A percentile compares a stretch with the other conserved stretches of the same genome.
These are phyloP conservation scores for Desoria tigrina DNA, from an alignment of 2,888 invertebrate species.

Conservation along the genomic window DNA sequence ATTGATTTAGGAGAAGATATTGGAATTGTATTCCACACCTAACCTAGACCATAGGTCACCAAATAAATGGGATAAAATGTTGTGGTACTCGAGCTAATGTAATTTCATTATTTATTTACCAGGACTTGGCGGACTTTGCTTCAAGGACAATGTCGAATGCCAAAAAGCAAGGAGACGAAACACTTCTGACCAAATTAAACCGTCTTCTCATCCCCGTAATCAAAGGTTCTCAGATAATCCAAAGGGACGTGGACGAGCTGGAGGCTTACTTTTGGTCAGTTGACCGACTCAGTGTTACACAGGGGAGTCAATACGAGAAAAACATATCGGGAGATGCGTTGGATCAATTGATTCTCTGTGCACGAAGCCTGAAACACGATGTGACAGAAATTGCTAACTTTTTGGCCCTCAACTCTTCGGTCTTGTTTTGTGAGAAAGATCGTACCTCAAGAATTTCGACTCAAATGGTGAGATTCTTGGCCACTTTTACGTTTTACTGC, in stretches of 20 bases:
- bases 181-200: conserved; percentile 70
- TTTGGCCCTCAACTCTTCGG: conserved; percentile 45
- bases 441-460: not conserved
- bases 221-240: conserved; percentile 76
- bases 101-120: conserved; percentile 1
- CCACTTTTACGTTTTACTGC: not conserved
- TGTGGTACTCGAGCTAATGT: not conserved
- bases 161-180: conserved; percentile 65
- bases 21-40: too few species aligned
- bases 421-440: conserved; percentile 34
- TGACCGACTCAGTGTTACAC: conserved; percentile 61
- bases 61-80: too few species aligned
- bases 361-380: conserved; percentile 83
- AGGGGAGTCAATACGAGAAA: conserved; percentile 55
- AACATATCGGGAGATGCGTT: conserved; percentile 57
- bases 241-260: conserved; percentile 72
- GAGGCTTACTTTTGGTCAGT: conserved; percentile 79
- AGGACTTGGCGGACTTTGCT: conserved; percentile 84
- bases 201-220: conserved; percentile 77
- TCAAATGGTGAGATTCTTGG: conserved; percentile 5
- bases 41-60: too few species aligned
- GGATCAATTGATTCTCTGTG: conserved; percentile 83
- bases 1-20: too few species aligned
- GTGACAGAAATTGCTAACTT: conserved; percentile 77
- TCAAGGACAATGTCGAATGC: conserved; percentile 67